These are phyloP conservation scores for Endotricha flammealis DNA, from an alignment of 2,888 invertebrate species.

Conservation along the genomic window DNA sequence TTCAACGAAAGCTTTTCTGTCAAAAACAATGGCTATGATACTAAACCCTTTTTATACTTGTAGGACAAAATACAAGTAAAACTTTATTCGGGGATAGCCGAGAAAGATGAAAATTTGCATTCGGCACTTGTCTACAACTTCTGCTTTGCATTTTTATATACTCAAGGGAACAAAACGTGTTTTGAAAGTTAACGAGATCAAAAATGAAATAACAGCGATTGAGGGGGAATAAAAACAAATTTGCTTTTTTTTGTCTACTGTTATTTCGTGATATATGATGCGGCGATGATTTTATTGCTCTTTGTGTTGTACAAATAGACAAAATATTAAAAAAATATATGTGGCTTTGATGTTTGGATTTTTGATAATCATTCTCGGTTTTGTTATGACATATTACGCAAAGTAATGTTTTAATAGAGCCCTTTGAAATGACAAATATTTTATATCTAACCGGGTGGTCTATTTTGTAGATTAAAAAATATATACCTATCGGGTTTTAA, in stretches of 20 bases:
- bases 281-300: constrained; percentile 4
- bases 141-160: constrained; percentile 51
- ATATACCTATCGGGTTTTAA: no score
- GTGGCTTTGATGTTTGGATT: not conserved
- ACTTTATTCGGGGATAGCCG: constrained; percentile 23
- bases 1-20: no score
- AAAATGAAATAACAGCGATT: constrained; percentile 31
- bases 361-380: not conserved
- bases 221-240: constrained; percentile 22
- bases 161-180: constrained; percentile 42
- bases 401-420: not conserved
- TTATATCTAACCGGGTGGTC: no score
- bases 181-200: constrained; percentile 44
- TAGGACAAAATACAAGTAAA: constrained; percentile 19
- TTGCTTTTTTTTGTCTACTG: constrained; percentile 6
- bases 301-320: constrained; percentile 2
- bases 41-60: not conserved
- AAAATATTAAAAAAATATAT: not conserved
- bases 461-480: not conserved
- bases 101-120: constrained; percentile 51
- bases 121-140: constrained; percentile 37
- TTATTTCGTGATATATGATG: constrained; percentile 1
- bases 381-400: not conserved
- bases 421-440: not conserved
- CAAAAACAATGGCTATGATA: no score